phyloP scores from a whole-genome alignment of 2,797 vertebrate species.

The Falco cherrug region DNA sequence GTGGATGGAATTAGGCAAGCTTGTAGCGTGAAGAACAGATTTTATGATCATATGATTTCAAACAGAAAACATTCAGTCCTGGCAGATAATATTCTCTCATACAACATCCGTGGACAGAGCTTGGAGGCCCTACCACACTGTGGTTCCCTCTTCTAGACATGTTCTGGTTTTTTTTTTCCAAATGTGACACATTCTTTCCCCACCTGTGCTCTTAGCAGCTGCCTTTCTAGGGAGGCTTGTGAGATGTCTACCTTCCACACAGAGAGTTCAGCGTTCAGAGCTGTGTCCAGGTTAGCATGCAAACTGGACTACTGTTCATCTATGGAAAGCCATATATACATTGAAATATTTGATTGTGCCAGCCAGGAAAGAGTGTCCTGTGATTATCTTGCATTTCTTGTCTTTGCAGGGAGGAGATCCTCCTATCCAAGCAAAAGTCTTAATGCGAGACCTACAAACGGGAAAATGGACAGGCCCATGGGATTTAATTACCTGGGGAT shows the following conservation, averaged over 20 bases:
- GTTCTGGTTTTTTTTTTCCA: not conserved
- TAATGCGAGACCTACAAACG: too few relatives aligned
- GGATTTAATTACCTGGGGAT: too few relatives aligned
- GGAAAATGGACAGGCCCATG: too few relatives aligned
- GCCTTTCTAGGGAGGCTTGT: not conserved
- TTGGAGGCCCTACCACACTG: accelerated
- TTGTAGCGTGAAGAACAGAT: not conserved
- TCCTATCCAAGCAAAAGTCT: too few relatives aligned
- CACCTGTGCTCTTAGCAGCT: not conserved
- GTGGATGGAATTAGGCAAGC: not conserved
- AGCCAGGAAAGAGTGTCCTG: too few relatives aligned
- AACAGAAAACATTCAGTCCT: not conserved
- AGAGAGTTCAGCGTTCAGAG: not conserved
- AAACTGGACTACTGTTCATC: not conserved
- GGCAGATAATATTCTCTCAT: not conserved
- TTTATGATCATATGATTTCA: not conserved
- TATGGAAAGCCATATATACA: too few relatives aligned
- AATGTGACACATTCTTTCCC: not conserved
- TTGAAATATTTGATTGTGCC: too few relatives aligned
- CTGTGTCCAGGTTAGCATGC: too few relatives aligned
- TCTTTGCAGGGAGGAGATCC: too few relatives aligned
- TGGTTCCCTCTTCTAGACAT: not conserved
- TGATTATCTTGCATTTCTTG: too few relatives aligned
- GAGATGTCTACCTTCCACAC: not conserved
- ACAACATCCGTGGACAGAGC: not conserved